Conservation (phyloP, 2,888 invertebrate genomes). For the Lathronympha strigana region DNA sequence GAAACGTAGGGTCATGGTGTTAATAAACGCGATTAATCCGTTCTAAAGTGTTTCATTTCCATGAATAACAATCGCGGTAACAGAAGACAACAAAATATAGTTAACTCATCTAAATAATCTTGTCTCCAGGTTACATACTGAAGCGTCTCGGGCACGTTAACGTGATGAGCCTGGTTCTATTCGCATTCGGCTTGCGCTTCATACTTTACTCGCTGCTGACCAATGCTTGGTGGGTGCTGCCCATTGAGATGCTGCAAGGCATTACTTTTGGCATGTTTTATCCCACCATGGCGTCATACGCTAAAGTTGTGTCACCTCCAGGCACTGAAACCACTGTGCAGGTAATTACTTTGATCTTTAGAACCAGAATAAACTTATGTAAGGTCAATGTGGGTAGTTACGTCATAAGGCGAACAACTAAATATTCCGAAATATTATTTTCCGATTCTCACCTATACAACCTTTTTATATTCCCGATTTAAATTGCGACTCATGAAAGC, state of each 20-base stretch:
- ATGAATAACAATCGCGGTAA: too few relatives aligned
- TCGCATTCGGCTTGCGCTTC: constrained; percentile 92
- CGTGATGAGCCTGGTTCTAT: constrained; percentile 92
- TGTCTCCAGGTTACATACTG: constrained; percentile 86
- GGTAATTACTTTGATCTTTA: constrained; percentile 72
- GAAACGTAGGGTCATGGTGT: too few relatives aligned
- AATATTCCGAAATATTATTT: too few relatives aligned
- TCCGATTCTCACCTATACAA: too few relatives aligned
- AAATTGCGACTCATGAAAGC: too few relatives aligned
- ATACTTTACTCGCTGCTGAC: constrained; percentile 91
- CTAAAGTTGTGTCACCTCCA: constrained; percentile 91
- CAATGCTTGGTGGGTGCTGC: constrained; percentile 93
- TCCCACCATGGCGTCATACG: constrained; percentile 95
- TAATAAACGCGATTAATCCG: too few relatives aligned
- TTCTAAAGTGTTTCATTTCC: too few relatives aligned
- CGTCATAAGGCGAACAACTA: too few relatives aligned
- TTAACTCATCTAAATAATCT: constrained; percentile 39
- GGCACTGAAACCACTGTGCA: constrained; percentile 95
- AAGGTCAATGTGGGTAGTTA: too few relatives aligned
- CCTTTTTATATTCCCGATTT: too few relatives aligned
- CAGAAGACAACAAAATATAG: too few relatives aligned
- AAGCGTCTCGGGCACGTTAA: constrained; percentile 92
- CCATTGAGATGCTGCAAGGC: constrained; percentile 94
- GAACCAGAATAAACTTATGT: too few relatives aligned
- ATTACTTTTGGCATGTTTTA: constrained; percentile 95